These are phyloP conservation scores for Leptobrachium leishanense DNA, from an alignment of 2,113 vertebrate species.

Conservation along the genomic window DNA sequence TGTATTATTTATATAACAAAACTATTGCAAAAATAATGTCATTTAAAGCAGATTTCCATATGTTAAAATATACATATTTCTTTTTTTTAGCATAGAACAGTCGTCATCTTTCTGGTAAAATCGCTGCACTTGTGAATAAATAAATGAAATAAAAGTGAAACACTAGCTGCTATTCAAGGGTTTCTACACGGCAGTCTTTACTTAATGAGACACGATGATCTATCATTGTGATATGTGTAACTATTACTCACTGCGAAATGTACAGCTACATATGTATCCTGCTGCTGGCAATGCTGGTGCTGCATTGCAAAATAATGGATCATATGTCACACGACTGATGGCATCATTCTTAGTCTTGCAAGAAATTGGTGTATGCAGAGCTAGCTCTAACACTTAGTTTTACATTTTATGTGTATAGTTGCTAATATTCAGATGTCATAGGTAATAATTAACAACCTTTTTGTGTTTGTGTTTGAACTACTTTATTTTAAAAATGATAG, in stretches of 20 bases:
- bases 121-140: not conserved
- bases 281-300: conserved; percentile 26
- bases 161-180: conserved; percentile 14
- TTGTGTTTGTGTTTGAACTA: no score
- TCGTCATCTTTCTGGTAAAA: not conserved
- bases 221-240: conserved; percentile 29
- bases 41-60: no score
- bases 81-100: no score
- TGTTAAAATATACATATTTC: no score
- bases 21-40: no score
- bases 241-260: conserved; percentile 36
- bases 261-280: conserved; percentile 37
- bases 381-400: conserved; percentile 11
- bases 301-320: conserved; percentile 32
- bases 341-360: conserved; percentile 23
- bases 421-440: not conserved
- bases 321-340: conserved; percentile 22
- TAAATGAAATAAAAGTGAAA: conserved; percentile 1
- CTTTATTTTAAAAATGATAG: no score
- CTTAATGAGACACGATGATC: conserved; percentile 14
- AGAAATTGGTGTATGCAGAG: conserved; percentile 9
- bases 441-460: no score
- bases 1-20: no score
- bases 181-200: conserved; percentile 4
- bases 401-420: not conserved